These are phyloP conservation scores for Dromaius novaehollandiae DNA, from an alignment of 2,113 vertebrate genomes.

Conservation along the genomic window DNA sequence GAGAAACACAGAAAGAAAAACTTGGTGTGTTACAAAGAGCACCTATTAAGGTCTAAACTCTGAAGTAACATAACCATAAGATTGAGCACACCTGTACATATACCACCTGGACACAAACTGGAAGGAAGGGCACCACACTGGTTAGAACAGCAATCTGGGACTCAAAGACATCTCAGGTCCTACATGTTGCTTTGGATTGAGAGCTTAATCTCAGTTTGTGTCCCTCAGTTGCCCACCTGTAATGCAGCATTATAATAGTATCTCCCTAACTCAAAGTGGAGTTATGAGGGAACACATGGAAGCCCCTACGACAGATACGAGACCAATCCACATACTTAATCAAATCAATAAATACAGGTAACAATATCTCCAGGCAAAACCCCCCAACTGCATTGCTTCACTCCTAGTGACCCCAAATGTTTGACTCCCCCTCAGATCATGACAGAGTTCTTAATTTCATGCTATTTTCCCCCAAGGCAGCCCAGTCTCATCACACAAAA, in stretches of 20 bases:
- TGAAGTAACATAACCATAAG: neutral
- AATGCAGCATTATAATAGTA: neutral
- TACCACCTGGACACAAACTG: neutral
- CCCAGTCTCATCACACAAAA: neutral
- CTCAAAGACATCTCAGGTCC: neutral
- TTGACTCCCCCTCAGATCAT: neutral
- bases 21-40: neutral
- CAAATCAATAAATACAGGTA: neutral
- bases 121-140: neutral
- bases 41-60: neutral
- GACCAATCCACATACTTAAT: neutral
- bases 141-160: neutral
- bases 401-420: neutral
- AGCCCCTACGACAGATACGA: neutral
- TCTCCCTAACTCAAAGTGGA: neutral
- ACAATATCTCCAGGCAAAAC: neutral
- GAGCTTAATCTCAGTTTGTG: neutral
- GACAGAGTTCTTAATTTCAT: neutral
- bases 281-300: neutral
- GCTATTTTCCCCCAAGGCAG: neutral
- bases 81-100: neutral
- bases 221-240: neutral
- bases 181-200: neutral
- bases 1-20: neutral
- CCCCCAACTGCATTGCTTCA: neutral